Evolutionary conservation across 2,113 vertebrate genomes (phyloP), one percentile per base, ranked within the genome.

Genomic region (Pangasianodon hypophthalmus): DNA sequence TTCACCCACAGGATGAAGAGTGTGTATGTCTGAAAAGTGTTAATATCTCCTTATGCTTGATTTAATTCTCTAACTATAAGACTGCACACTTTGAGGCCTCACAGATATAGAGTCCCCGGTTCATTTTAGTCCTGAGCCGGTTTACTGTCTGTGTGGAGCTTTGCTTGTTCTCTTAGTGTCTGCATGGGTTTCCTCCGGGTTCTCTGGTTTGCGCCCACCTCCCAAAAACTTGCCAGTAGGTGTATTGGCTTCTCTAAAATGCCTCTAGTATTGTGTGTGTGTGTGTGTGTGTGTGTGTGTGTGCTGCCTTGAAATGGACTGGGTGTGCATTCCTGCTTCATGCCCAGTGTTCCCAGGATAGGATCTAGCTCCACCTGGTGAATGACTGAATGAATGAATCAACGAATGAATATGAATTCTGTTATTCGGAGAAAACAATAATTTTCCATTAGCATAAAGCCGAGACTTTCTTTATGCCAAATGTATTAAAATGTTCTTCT

Each of bases 401-500:
- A 62, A 62, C 26, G 60, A 26, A 62, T 26, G 3, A 19, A 4
- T 58, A 58, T 18, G 56, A 4, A 44, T 21, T 21, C 9, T 16
- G 18, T 37, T 37, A 62, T 32, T 26, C 3, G 3, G 6, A 37
- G 14, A 73, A 6, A 79, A 79, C 46, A 50, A n/a, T 50, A 41
- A 58, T 6, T 84, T 24, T 60, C 54, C 32, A 84, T 6, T 4
- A 60, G 79, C 6, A 56, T 54, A 54, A 54, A 82, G 79, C 50
- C 9, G 41, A 62, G 82, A 84, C 58, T 24, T 44, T 46, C 19
- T 84, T 84, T 14, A 29, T 3, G 46, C 82, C 50, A 84, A 84
- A 84, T 16, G 82, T 84, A 44, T 84, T 84, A 44, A 44, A 46
- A 60, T 60, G 56, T 60, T 54, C 54, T 84, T 84, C 56, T 84